phyloP scores from a whole-genome alignment of 2,113 vertebrate genomes.

The Scomber japonicus region DNA sequence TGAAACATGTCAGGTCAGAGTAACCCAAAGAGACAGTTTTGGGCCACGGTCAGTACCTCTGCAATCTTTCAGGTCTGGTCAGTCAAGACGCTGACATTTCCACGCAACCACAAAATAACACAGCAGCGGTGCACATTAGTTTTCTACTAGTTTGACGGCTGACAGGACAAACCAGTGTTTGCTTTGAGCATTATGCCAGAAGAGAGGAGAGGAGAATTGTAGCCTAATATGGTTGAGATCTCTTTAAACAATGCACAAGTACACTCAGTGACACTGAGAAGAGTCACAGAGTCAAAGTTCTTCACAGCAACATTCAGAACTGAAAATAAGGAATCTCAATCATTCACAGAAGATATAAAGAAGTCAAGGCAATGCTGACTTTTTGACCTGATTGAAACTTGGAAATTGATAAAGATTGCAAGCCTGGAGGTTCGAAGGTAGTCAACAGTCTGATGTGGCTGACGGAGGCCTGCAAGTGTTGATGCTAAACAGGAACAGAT shows the following conservation, averaged over 20 bases:
- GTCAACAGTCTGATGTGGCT: constrained; percentile 8
- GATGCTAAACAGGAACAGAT: constrained; percentile 75
- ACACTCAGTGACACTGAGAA: not conserved
- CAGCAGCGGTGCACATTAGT: constrained; percentile 24
- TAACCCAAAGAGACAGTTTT: constrained; percentile 63
- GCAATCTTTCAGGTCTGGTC: constrained; percentile 44
- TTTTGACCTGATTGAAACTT: constrained; percentile 5
- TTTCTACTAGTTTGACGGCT: constrained; percentile 18
- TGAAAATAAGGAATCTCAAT: not conserved
- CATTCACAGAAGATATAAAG: not conserved
- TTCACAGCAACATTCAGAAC: not conserved
- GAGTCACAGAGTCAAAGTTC: not conserved
- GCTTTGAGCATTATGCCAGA: constrained; percentile 23
- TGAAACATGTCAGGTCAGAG: constrained; percentile 47
- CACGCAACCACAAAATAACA: constrained; percentile 30
- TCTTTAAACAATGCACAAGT: constrained; percentile 14
- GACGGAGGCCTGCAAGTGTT: constrained; percentile 41
- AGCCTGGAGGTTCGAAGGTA: constrained; percentile 6
- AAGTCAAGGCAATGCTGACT: not conserved
- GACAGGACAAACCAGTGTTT: constrained; percentile 40
- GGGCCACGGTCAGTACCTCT: constrained; percentile 49
- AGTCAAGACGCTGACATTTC: constrained; percentile 38
- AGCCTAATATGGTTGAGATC: constrained; percentile 2
- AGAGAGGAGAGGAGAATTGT: not conserved
- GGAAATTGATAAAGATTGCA: not conserved